A percentile compares a stretch with the other conserved stretches of the same genome.
Evolutionary conservation across 2,888 invertebrate genomes (phyloP).

Genomic region (Ferdinandea cuprea): DNA sequence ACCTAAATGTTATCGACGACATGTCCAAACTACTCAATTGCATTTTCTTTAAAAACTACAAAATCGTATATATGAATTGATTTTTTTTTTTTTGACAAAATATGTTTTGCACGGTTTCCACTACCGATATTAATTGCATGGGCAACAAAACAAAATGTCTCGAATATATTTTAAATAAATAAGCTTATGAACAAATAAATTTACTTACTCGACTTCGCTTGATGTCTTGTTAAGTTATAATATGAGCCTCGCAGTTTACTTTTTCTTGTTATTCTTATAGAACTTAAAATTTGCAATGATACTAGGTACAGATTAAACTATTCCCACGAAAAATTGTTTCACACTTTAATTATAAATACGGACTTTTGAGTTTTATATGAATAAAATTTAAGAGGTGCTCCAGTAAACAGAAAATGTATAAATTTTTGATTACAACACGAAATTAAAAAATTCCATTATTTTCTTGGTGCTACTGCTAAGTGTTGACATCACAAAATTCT

Average conservation of each 20-base stretch:
- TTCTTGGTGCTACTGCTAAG: conserved; percentile 6
- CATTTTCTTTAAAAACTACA: neutral
- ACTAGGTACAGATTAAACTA: neutral
- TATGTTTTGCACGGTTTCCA: too few relatives aligned
- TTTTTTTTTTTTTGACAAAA: neutral
- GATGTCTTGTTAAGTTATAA: too few relatives aligned
- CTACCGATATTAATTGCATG: too few relatives aligned
- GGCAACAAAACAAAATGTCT: too few relatives aligned
- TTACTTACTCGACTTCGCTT: too few relatives aligned
- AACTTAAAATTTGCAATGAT: neutral
- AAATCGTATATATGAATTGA: neutral
- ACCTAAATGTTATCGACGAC: neutral
- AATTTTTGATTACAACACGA: conserved; percentile 45
- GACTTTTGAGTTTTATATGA: neutral
- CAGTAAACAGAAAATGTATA: conserved; percentile 7
- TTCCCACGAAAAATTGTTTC: neutral
- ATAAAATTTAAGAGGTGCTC: neutral
- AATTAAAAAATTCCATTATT: conserved; percentile 49
- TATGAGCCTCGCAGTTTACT: too few relatives aligned
- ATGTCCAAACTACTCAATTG: neutral
- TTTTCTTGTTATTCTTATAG: neutral
- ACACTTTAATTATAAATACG: neutral
- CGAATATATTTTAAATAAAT: too few relatives aligned
- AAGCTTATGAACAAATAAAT: too few relatives aligned
- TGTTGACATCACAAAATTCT: conserved; percentile 47